Percentiles rank a stretch among this genome's conserved stretches.
phyloP scores from a whole-genome alignment of 2,888 invertebrate genomes.

The Oligia strigilis region DNA sequence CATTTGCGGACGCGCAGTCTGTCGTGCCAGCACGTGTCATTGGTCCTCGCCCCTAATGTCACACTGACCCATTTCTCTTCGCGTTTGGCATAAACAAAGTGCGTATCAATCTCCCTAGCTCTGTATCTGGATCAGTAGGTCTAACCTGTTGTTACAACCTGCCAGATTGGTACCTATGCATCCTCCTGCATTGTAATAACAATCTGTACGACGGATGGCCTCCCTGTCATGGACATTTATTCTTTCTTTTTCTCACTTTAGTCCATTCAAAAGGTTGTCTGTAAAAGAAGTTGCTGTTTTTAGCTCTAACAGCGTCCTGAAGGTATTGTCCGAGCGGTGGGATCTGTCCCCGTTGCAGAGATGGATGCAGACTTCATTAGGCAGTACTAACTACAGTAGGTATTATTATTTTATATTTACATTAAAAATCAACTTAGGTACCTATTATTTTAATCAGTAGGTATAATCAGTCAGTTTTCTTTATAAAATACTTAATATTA shows the following conservation, averaged over 20 bases:
- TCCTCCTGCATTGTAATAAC: conserved; percentile 16
- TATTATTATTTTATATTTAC: too few relatives aligned
- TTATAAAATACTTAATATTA: too few relatives aligned
- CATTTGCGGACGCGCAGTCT: conserved; percentile 7
- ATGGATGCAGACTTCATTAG: too few relatives aligned
- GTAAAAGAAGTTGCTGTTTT: too few relatives aligned
- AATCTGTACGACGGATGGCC: background rate
- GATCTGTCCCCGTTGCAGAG: too few relatives aligned
- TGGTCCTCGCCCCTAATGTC: conserved; percentile 51
- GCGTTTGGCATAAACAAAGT: conserved; percentile 33
- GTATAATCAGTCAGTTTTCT: too few relatives aligned
- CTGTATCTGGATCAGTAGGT: conserved; percentile 47
- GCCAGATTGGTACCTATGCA: background rate
- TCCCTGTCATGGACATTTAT: background rate
- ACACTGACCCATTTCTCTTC: conserved; percentile 54
- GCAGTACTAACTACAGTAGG: too few relatives aligned
- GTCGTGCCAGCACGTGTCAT: conserved; percentile 19
- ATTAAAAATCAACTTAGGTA: too few relatives aligned
- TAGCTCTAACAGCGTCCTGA: too few relatives aligned
- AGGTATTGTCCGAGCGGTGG: too few relatives aligned
- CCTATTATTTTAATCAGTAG: too few relatives aligned
- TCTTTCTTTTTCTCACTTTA: background rate
- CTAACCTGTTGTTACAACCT: conserved; percentile 36
- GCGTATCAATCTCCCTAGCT: conserved; percentile 28
- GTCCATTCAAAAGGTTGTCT: background rate